Base-by-base conservation (phyloP, 2,888 invertebrate genomes). In the Sesia bembeciformis region DNA sequence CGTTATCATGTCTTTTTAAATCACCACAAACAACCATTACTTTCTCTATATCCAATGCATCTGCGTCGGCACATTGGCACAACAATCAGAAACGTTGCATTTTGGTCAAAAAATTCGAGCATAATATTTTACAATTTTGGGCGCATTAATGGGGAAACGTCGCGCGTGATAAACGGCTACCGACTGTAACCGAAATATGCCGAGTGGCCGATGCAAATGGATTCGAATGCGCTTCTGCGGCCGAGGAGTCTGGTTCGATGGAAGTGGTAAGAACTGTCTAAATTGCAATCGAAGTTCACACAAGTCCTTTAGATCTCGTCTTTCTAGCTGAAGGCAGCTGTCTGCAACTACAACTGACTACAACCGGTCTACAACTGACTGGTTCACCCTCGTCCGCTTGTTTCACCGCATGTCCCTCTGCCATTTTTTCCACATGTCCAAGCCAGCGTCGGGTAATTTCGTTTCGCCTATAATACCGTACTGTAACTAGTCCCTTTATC, bases 191-290 rank as follows among this genome's bases (percentile, higher is more conserved):
- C 72, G 76, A 81, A 77, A 76, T 74, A 76, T 75, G 75, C 74
- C 70, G 78, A 79, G 75, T 72, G 76, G 75, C 59, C 64, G 67
- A 70, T 71, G 72, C 75, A 76, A 78, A 81, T 78, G 73, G 72
- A 65, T 70, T 72, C 64, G 64, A 67, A 70, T 71, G 75, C 73
- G 64, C 60, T 72, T 66, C 61, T 62, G 59, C 58, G 41, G 57
- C 56, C 62, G 52, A n/a, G 5, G 64, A 66, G 53, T 8, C 62
- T 40, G 50, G 0, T 52, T 1, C 3, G 1, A 52, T 57, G 53
- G 61, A 66, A 57, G 53, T 46, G 57, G 23, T 23, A 23, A 23
- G 23, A 23, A 23, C 23, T 23, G 23, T 23, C 23, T 23, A 23
- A 23, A 23, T 23, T 23, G 23, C 23, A 23, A 23, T 23, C 23